Base-by-base conservation (phyloP, 2,113 vertebrate genomes). In the Caranx melampygus region DNA sequence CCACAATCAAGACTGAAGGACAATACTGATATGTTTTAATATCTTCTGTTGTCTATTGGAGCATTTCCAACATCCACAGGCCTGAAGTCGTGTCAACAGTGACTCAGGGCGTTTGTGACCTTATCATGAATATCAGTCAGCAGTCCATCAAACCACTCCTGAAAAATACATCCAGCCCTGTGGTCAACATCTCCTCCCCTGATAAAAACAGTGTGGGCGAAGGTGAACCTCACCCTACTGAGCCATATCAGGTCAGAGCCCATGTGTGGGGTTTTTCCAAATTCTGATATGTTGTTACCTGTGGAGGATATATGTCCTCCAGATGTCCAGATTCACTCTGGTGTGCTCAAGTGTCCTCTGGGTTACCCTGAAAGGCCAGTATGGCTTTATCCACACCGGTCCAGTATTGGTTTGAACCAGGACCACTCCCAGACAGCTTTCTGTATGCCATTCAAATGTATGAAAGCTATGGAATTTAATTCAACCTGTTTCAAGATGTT, bases 161-260 rank as follows among this genome's bases (percentile, higher is more conserved):
- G 11, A 61, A 11, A 20, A 15, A 59, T 16, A 55, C 55, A 40
- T 61, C 63, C 63, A 63, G 70, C 54, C 64, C 45, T 31, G 64
- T 31, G 33, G 33, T 52, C 65, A 74, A 49, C 62, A 67, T 44
- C 62, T 72, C 61, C 72, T 67, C 55, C 62, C 59, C 14, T 62
- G 21, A 63, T 83, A 47, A 78, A 57, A 59, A 49, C 45, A 12
- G 37, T 37, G 6, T 37, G 37, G 5, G 37, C 37, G 8, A 8
- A 10, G 40, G 6, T 42, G 7, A 7, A 42, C 8, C 31, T 6
- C 34, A 18, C 34, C 55, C 8, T 42, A 0, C 37, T 35, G 47
- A 70, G 8, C 35, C 14, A 34, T 21, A 21, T 49, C 0, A 55
- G 20, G 4, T 57, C 70, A 73, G 45, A 65, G 33, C 58, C 40